Conservation (phyloP, 2,113 vertebrate genomes). For the Lagopus muta region DNA sequence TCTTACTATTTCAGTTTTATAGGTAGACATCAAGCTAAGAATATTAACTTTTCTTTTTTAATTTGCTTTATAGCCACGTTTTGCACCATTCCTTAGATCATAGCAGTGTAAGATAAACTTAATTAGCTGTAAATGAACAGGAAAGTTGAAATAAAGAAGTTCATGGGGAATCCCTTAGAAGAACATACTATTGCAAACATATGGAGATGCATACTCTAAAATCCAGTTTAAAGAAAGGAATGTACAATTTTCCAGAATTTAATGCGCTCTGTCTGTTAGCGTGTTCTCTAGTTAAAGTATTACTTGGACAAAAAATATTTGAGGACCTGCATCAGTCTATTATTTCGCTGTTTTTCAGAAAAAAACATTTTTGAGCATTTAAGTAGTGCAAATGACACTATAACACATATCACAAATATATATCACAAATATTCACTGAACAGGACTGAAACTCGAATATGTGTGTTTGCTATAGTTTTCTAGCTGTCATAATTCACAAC, state of each 20-base stretch:
- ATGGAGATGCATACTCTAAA: not conserved
- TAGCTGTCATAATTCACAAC: not conserved
- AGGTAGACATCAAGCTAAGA: not conserved
- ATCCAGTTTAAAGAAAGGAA: not conserved
- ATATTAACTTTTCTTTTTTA: not conserved
- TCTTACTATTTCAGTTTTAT: not conserved
- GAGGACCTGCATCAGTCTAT: not conserved
- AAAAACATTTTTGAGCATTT: not conserved
- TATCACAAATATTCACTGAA: not conserved
- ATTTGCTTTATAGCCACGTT: not conserved
- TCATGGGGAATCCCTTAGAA: not conserved
- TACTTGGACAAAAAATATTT: not conserved
- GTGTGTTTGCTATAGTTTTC: not conserved
- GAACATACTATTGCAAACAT: not conserved
- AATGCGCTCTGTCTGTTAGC: not conserved
- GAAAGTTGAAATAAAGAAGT: not conserved
- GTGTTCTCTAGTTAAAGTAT: not conserved
- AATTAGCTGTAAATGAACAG: not conserved
- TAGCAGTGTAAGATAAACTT: not conserved
- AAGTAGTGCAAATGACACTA: not conserved
- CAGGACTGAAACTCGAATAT: not conserved
- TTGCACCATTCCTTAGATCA: not conserved
- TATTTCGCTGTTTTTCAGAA: not conserved
- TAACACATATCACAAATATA: no score
- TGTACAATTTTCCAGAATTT: not conserved